These are phyloP conservation scores for Drosophila ustulata DNA, from an alignment of 2,888 invertebrate species.

Conservation along the genomic window DNA sequence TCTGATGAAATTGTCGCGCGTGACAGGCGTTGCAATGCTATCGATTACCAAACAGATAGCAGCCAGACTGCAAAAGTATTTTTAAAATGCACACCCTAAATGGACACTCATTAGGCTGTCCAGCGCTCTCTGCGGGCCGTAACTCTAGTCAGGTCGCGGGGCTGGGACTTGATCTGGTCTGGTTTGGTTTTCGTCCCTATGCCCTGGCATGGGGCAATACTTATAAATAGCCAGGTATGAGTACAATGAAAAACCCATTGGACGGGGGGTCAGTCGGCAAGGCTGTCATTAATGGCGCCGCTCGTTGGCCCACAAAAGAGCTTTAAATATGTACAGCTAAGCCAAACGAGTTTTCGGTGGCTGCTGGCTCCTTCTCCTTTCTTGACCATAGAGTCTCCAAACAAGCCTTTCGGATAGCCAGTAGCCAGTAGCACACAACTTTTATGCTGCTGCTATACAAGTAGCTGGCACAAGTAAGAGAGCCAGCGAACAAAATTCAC, in stretches of 20 bases:
- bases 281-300: conserved; percentile 81
- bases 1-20: conserved; percentile 74
- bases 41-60: conserved; percentile 61
- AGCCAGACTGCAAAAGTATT: conserved; percentile 48
- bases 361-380: conserved; percentile 32
- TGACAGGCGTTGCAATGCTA: conserved; percentile 76
- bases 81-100: conserved; percentile 71
- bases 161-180: neutral
- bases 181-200: conserved; percentile 7
- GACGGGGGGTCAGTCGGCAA: conserved; percentile 50
- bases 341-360: conserved; percentile 54
- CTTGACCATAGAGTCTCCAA: conserved; percentile 30
- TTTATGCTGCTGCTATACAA: conserved; percentile 12
- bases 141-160: neutral
- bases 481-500: conserved; percentile 32
- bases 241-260: conserved; percentile 27
- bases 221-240: conserved; percentile 58
- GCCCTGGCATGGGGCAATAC: conserved; percentile 24
- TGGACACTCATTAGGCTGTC: conserved; percentile 67
- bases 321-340: conserved; percentile 55
- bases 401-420: conserved; percentile 12
- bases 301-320: conserved; percentile 75
- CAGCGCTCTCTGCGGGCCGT: neutral
- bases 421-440: conserved; percentile 26
- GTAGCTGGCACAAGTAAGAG: conserved; percentile 33